A percentile compares a stretch with the other conserved stretches of the same genome.
Evolutionary conservation across 1,140 invertebrate species (phyloP).

Genomic region (Halesus radiatus): DNA sequence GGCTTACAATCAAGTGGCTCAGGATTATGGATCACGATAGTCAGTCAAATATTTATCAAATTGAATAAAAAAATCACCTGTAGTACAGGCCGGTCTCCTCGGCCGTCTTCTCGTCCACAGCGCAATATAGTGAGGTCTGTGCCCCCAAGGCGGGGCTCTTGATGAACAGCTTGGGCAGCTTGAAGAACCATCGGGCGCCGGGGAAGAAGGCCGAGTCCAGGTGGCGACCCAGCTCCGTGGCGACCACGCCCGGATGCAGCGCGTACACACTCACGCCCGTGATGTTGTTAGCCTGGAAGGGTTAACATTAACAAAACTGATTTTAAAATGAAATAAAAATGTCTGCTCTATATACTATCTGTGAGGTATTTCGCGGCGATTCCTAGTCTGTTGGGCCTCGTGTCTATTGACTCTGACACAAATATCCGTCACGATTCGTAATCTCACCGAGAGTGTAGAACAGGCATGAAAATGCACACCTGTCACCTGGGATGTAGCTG

Average conservation of each 20-base stretch:
- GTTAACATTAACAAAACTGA: too few relatives aligned
- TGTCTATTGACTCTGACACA: too few relatives aligned
- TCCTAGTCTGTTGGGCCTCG: too few relatives aligned
- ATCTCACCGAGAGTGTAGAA: too few relatives aligned
- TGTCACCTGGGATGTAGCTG: too few relatives aligned
- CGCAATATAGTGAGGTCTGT: constrained; percentile 78
- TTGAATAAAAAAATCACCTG: too few relatives aligned
- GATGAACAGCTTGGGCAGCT: constrained; percentile 75
- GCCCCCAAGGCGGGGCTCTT: constrained; percentile 80
- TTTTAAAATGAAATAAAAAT: not conserved
- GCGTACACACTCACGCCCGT: constrained; percentile 82
- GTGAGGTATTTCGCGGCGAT: too few relatives aligned
- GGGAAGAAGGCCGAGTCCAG: constrained; percentile 66
- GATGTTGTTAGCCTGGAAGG: constrained; percentile 46
- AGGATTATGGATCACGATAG: too few relatives aligned
- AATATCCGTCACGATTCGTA: too few relatives aligned
- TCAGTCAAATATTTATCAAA: not conserved
- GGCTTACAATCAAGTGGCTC: too few relatives aligned
- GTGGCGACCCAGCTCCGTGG: constrained; percentile 83
- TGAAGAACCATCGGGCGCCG: constrained; percentile 62
- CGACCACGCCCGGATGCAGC: constrained; percentile 86
- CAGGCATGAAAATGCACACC: too few relatives aligned
- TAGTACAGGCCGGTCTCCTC: constrained; percentile 80
- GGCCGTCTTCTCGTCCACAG: constrained; percentile 76
- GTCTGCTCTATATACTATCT: too few relatives aligned